Percentiles rank a stretch among this genome's conserved stretches.
Evolutionary conservation across 1,140 invertebrate species (phyloP).

Genomic region (Reticulitermes speratus): DNA sequence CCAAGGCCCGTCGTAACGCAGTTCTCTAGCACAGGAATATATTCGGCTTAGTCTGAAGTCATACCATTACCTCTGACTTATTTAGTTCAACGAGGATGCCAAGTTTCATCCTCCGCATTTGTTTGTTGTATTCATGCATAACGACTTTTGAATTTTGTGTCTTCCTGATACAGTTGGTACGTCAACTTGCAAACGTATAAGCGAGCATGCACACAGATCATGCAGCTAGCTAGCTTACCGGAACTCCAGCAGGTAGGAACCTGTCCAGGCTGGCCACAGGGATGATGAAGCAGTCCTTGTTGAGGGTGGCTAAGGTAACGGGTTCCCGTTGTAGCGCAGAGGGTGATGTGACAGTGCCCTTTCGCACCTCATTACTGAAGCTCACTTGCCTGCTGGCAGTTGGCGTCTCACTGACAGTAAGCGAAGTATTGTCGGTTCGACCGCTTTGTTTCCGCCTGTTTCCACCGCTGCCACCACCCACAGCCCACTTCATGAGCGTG

Average conservation of each 20-base stretch:
- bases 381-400: slow-evolving; percentile 37
- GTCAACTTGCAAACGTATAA: background rate
- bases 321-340: slow-evolving; percentile 55
- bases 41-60: no score
- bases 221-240: slow-evolving; percentile 55
- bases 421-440: slow-evolving; percentile 38
- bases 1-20: no score
- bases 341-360: background rate
- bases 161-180: background rate
- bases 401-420: slow-evolving; percentile 38
- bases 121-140: no score
- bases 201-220: background rate
- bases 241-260: slow-evolving; percentile 82
- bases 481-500: slow-evolving; percentile 49
- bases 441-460: slow-evolving; percentile 45
- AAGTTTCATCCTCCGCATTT: no score
- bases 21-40: no score
- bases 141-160: no score
- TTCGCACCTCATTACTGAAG: slow-evolving; percentile 41
- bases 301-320: slow-evolving; percentile 71
- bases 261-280: slow-evolving; percentile 79
- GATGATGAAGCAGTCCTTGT: slow-evolving; percentile 87
- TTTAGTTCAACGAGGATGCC: no score
- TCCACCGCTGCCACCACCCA: slow-evolving; percentile 46
- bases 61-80: no score